Conservation (phyloP, 2,888 invertebrate genomes). For the Hypena proboscidalis region DNA sequence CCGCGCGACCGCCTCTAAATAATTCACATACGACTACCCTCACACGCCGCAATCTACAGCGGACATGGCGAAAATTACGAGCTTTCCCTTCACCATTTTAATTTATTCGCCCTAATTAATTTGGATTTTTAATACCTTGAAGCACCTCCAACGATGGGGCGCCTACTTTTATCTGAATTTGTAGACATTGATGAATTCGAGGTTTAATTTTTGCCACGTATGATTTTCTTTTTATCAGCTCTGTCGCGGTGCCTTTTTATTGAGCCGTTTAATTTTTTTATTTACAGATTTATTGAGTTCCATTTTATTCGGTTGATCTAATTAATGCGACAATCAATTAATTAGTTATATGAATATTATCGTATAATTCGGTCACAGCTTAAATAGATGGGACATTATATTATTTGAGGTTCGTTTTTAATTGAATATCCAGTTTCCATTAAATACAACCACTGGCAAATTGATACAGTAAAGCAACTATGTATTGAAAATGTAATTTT, state of each 20-base stretch:
- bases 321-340: not conserved
- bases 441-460: not conserved
- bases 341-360: not conserved
- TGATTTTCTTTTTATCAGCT: constrained; percentile 32
- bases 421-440: constrained; percentile 13
- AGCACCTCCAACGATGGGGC: constrained; percentile 36
- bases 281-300: not conserved
- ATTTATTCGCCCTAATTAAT: constrained; percentile 62
- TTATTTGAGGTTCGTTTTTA: not conserved
- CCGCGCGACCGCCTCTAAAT: constrained; percentile 77
- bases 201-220: constrained; percentile 44
- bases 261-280: constrained; percentile 10
- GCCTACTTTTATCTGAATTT: constrained; percentile 32
- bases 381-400: too few relatives aligned
- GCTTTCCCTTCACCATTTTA: constrained; percentile 58
- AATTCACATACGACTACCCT: constrained; percentile 75
- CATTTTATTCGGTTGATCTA: too few relatives aligned
- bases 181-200: constrained; percentile 40
- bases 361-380: too few relatives aligned
- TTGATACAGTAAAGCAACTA: constrained; percentile 10
- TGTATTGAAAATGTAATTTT: constrained; percentile 50
- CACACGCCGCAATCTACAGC: constrained; percentile 62
- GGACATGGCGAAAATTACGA: constrained; percentile 62
- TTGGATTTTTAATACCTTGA: constrained; percentile 53
- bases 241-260: constrained; percentile 24